Conservation (phyloP, 2,797 vertebrate species). For the Rhyacichthys aspro region DNA sequence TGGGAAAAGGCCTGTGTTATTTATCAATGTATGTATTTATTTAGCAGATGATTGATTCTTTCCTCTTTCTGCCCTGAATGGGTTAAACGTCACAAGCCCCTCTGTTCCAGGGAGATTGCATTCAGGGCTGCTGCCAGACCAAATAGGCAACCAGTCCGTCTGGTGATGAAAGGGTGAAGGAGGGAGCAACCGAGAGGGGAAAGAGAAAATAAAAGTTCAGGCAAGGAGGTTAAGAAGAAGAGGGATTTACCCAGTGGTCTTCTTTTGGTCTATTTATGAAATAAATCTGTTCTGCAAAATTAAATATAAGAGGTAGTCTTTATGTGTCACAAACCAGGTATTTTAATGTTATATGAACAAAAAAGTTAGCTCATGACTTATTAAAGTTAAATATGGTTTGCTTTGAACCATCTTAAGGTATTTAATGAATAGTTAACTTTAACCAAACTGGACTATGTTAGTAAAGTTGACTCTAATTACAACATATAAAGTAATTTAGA, state of each 20-base stretch:
- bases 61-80: constrained; percentile 55
- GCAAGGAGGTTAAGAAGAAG: constrained; percentile 3
- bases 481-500: too few species aligned
- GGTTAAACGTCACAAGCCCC: constrained; percentile 72
- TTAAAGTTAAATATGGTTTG: too few species aligned
- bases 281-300: too few species aligned
- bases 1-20: constrained; percentile 31
- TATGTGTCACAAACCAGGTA: too few species aligned
- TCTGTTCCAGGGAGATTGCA: constrained; percentile 69
- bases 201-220: constrained; percentile 11
- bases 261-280: background rate
- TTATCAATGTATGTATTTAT: constrained; percentile 14
- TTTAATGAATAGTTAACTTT: too few species aligned
- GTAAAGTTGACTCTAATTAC: too few species aligned
- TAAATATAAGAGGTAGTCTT: too few species aligned
- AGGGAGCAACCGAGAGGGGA: background rate
- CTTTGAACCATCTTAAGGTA: too few species aligned
- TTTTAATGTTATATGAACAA: too few species aligned
- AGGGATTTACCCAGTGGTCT: constrained; percentile 28
- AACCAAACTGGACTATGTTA: too few species aligned
- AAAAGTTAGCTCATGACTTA: too few species aligned
- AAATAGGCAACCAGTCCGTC: constrained; percentile 72
- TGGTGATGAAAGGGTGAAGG: constrained; percentile 37
- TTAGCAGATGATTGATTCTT: constrained; percentile 69
- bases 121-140: constrained; percentile 73